phyloP scores from a whole-genome alignment of 1,140 invertebrate species.

The Pseudomyrmex gracilis region DNA sequence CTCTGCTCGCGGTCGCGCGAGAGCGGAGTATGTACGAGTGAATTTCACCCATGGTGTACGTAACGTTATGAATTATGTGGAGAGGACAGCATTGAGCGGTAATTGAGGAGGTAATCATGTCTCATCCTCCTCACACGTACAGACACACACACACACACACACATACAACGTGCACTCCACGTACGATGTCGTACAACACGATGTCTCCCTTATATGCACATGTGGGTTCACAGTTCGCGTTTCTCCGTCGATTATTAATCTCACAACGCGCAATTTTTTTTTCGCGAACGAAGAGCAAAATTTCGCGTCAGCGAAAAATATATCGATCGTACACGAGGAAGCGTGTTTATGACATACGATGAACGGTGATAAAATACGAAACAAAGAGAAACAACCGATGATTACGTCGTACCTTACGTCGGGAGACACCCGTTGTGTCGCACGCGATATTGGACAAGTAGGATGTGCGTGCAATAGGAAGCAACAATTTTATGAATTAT shows the following conservation, averaged over 20 bases:
- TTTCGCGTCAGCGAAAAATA: not conserved
- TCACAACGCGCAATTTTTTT: conserved; percentile 33
- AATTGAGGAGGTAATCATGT: conserved; percentile 82
- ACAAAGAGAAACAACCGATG: not conserved
- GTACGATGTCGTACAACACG: conserved; percentile 63
- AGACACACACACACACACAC: too few species aligned
- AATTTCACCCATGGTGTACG: conserved; percentile 70
- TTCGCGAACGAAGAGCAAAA: conserved; percentile 15
- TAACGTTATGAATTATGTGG: conserved; percentile 78
- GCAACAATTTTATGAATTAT: conserved; percentile 73
- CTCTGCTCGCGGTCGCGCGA: not conserved
- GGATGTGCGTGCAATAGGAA: conserved; percentile 68
- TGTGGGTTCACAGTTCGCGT: conserved; percentile 71
- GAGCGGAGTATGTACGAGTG: conserved; percentile 41
- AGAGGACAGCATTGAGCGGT: conserved; percentile 78
- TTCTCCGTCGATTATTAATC: conserved; percentile 72
- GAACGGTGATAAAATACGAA: not conserved
- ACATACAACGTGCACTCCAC: conserved; percentile 46
- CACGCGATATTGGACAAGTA: conserved; percentile 55
- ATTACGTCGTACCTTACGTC: not conserved
- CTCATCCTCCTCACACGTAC: conserved; percentile 77
- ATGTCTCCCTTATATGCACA: conserved; percentile 68
- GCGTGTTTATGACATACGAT: not conserved
- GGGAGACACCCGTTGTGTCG: conserved; percentile 62
- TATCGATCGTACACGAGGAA: conserved; percentile 15